Base-by-base conservation (phyloP, 2,113 vertebrate genomes). In the Apistogramma diplotaenia region DNA sequence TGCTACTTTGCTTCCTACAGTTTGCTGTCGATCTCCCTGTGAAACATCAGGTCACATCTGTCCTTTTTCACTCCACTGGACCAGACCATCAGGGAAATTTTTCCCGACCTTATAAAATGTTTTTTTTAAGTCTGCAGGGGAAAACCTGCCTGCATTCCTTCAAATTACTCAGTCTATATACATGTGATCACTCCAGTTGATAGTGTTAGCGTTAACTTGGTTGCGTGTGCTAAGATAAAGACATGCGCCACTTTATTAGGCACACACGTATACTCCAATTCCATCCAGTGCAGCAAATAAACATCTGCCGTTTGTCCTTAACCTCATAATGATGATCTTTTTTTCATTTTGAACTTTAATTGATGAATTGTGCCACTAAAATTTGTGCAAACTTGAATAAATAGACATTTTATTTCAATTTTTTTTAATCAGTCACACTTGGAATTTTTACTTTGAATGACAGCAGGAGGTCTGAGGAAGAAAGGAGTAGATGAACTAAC, bases 11-110 rank as follows among this genome's bases (percentile, higher is more conserved):
- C 11, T 58, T 29, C 11, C 29, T 40, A 35, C 33, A 57, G 10
- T 27, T 49, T 57, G 49, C 51, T 16, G 67, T 5, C 9, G 13
- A 27, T 57, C 29, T 59, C 13, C 37, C 13, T 35, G 37, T 67
- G 37, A 60, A 21, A 71, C 76, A 65, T 76, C 70, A 54, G 73
- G 60, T 15, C 74, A 72, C 71, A 76, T 79, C 75, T 84, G 89
- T 75, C 29, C 25, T 11, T 53, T 55, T 74, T 21, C 18, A 1
- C 19, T 29, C 43, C 12, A 27, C 3, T 37, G 6, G 76, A n/a
- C 15, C 53, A 15, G 43, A 27, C 54, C 27, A 23, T 54, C 35
- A 70, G 10, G 62, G 23, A n/a, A 78, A 27, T 80, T 33, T 40
- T 8, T 19, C 1, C 40, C 67, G 81, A 80, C 72, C 78, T 72